Evolutionary conservation across 2,888 invertebrate genomes (phyloP), one percentile per base, ranked within the genome.

Genomic region (Epirrhoe tristata): DNA sequence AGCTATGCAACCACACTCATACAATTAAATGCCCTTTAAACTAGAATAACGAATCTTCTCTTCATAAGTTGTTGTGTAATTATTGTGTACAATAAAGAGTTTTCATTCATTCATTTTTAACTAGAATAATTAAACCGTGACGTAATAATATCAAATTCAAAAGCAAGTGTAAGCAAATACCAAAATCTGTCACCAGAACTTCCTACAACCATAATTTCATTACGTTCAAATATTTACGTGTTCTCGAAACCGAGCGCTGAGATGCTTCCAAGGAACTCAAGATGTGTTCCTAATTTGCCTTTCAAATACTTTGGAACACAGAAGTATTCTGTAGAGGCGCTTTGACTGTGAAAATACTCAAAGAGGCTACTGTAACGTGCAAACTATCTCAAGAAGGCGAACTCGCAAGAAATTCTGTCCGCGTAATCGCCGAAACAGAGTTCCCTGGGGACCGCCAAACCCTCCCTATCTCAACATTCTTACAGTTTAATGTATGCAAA

Each of bases 401-500:
- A 89, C 83, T 90, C 84, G 83, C 74, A 74, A 86, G 86, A 88
- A 92, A 93, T 93, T 92, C 91, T 87, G 86, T 83, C 85, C 92
- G 90, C 91, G 93, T 93, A 93, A 93, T 93, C 91, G 92, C 88
- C 91, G 84, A 92, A 93, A 93, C 91, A 92, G 86, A 82, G 83
- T 85, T 83, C 92, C 88, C 86, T 60, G 71, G 88, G 82, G 90
- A 87, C 83, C 84, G 56, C 52, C 82, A 82, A 86, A 87, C 89
- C 86, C 88, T 86, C 89, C 87, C 89, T 91, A 91, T 93, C 91
- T 92, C 84, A 83, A 92, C 93, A 93, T 93, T 93, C 93, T 92
- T 91, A 91, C 86, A 91, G 88, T 93, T 93, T 93, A 93, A 93
- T 93, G 89, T 93, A 93, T 93, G 93, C 93, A 93, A 93, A 93